Evolutionary conservation across 2,797 vertebrate species (phyloP), one percentile per base, ranked within the genome.

Genomic region (Scolopax rusticola): DNA sequence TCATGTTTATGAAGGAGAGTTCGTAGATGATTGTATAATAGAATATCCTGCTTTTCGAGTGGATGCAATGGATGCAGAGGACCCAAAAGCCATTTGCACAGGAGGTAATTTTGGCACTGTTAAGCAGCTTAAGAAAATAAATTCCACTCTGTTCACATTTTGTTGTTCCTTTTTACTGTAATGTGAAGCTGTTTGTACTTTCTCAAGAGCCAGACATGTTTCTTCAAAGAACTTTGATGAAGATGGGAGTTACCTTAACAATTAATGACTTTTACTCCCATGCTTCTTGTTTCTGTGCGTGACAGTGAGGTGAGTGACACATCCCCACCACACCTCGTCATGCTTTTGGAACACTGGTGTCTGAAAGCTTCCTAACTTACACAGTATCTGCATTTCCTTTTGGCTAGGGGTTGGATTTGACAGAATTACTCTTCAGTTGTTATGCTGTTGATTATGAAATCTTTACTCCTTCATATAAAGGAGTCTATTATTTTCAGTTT

Each of bases 21-120:
- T 99, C 94, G 57, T 93, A 77, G 89, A 98, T 9, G 99, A 99
- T 93, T 92, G 65, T 87, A 98, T 98, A 56, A 93, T 89, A 4
- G 94, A 97, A 76, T 89, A 82, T 69, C 94, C 97, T 25, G 14
- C 82, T 38, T 89, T 56, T 63, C 87, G 51, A 20, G 51, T 15
- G 8, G 90, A 97, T 27, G 74, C 73, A 63, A n/a, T 32, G 24
- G 94, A 54, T 40, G 78, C 36, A 21, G 59, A 94, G 24, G 92
- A 96, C 30, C 45, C 74, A 77, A 93, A 76, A 69, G 89, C 92
- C 50, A 45, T 90, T 40, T 74, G 57, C 59, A 76, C 60, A 48
- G 40, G 13, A 23, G 78, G 7, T 74, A 10, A 3, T 15, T 47
- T 71, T 82, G 87, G 69, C 24, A 74, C 95, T 6, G 97, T 98